phyloP scores from a whole-genome alignment of 2,888 invertebrate species.

The Trachelus stipa region DNA sequence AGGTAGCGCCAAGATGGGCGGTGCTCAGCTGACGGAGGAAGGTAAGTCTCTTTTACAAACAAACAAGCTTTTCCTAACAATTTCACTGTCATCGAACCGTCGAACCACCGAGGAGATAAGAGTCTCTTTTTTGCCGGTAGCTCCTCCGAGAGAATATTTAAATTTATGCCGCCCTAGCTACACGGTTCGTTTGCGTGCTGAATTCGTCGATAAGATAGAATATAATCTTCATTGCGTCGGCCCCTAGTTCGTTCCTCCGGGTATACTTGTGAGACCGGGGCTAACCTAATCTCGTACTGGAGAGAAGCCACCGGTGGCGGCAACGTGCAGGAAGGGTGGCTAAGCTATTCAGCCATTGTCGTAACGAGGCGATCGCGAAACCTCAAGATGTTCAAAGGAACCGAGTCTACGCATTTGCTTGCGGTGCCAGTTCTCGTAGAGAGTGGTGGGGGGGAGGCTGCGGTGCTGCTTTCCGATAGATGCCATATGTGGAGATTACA shows the following conservation, averaged over 20 bases:
- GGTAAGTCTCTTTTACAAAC: slow-evolving; percentile 54
- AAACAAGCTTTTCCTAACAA: background rate
- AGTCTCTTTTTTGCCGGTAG: background rate
- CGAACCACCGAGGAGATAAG: background rate
- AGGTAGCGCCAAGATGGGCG: slow-evolving; percentile 62
- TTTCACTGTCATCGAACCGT: background rate
- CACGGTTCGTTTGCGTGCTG: slow-evolving; percentile 20
- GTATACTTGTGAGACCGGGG: background rate
- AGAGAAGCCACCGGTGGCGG: background rate
- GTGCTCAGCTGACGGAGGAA: slow-evolving; percentile 67
- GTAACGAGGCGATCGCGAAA: background rate
- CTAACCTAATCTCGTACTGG: background rate
- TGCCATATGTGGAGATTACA: background rate
- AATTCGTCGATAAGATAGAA: slow-evolving; percentile 21
- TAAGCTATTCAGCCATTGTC: background rate
- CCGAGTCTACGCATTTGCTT: background rate
- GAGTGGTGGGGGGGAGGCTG: too few relatives aligned
- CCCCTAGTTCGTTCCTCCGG: slow-evolving; percentile 7
- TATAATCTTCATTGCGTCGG: slow-evolving; percentile 18
- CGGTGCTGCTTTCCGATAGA: background rate
- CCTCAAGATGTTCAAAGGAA: background rate
- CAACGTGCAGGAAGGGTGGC: background rate
- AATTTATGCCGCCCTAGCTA: slow-evolving; percentile 17
- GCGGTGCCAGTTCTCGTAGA: background rate
- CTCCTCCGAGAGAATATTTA: slow-evolving; percentile 11